phyloP scores from a whole-genome alignment of 2,113 vertebrate species.

The crab-eating macaque (Macaca fascicularis) region DNA sequence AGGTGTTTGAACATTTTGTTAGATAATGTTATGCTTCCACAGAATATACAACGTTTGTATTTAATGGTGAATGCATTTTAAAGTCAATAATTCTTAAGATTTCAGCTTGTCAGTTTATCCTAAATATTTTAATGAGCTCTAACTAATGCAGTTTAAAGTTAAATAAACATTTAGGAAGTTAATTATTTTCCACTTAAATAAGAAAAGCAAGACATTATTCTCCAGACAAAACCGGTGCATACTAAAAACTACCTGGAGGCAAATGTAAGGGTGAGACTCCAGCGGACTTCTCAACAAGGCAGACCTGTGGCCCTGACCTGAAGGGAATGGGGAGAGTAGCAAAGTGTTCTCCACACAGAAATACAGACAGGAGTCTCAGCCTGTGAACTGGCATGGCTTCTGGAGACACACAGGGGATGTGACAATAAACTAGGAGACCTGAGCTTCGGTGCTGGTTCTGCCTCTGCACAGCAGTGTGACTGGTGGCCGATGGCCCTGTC shows the following conservation, averaged over 20 bases:
- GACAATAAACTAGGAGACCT: accelerated
- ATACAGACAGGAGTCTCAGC: accelerated
- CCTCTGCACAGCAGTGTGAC: accelerated
- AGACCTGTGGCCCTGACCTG: accelerated
- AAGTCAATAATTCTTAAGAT: background rate
- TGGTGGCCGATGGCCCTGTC: accelerated
- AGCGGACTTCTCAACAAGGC: accelerated
- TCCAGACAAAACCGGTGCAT: accelerated
- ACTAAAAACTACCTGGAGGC: accelerated
- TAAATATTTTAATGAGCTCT: background rate
- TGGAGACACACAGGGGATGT: background rate
- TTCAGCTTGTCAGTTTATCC: background rate
- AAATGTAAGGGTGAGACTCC: accelerated
- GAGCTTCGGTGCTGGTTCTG: background rate
- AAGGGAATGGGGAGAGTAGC: accelerated
- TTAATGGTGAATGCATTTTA: background rate
- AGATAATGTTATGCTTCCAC: background rate
- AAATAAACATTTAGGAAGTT: background rate
- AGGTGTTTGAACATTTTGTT: background rate
- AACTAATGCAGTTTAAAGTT: background rate
- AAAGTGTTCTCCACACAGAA: accelerated
- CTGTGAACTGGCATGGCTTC: accelerated
- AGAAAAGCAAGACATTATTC: background rate
- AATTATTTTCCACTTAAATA: background rate
- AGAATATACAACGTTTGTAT: background rate